These are phyloP conservation scores for Spisula solida DNA, from an alignment of 2,888 invertebrate species.

Conservation along the genomic window DNA sequence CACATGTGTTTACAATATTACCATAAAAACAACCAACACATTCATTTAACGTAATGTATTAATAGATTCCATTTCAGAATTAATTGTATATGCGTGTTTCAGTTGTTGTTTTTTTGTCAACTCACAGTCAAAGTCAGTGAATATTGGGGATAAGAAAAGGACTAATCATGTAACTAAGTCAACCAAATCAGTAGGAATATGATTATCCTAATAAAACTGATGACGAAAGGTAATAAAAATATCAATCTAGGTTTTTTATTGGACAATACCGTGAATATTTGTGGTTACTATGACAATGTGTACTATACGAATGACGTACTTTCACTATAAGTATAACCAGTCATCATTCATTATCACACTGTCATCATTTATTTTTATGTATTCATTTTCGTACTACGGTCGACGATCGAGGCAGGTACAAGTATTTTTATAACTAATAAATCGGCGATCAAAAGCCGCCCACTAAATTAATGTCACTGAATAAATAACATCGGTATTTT, in stretches of 20 bases:
- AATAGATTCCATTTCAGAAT: neutral
- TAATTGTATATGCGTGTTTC: neutral
- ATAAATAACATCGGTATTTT: neutral
- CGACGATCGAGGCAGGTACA: neutral
- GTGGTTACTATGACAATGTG: neutral
- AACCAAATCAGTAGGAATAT: neutral
- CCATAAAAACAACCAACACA: neutral
- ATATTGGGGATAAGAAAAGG: too few species aligned
- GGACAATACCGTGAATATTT: neutral
- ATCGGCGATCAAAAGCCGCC: neutral
- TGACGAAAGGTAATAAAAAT: neutral
- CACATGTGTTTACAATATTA: neutral
- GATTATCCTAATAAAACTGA: neutral
- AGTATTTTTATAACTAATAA: neutral
- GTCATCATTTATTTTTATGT: neutral
- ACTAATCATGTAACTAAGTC: neutral
- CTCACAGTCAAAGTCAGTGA: neutral
- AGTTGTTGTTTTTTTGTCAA: neutral
- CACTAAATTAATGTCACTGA: neutral
- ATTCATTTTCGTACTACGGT: neutral
- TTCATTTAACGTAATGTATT: neutral
- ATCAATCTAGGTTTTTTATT: neutral
- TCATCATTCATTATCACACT: neutral
- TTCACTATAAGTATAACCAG: neutral
- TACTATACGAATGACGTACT: slow-evolving; percentile 15